Percentiles rank a stretch among this genome's conserved stretches.
phyloP scores from a whole-genome alignment of 2,113 vertebrate genomes.

The Pyrgilauda ruficollis region DNA sequence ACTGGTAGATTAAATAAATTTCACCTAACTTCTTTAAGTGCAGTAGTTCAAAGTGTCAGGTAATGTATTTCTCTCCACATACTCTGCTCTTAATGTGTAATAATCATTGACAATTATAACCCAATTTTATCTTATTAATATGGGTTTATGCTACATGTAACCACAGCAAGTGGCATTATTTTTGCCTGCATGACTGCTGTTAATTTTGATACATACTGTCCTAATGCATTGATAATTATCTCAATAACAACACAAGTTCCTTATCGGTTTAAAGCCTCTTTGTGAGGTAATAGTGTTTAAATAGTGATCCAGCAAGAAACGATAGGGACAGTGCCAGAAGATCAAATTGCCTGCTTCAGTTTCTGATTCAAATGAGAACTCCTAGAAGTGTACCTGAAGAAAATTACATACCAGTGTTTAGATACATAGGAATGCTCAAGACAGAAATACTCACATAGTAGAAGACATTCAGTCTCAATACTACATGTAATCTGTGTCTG shows the following conservation, averaged over 20 bases:
- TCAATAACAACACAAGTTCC: not conserved
- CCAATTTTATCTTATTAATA: not conserved
- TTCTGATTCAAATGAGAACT: constrained; percentile 32
- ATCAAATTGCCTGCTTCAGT: constrained; percentile 21
- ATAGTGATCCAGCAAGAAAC: not conserved
- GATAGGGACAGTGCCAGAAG: constrained; percentile 28
- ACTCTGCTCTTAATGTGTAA: not conserved
- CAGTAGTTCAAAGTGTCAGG: not conserved
- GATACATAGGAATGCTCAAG: not conserved
- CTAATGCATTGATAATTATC: not conserved
- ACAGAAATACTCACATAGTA: not conserved
- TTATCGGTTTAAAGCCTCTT: not conserved
- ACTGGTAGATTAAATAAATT: not conserved
- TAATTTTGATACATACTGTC: not conserved
- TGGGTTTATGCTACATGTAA: not conserved
- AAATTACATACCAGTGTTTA: not conserved
- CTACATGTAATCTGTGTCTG: not conserved
- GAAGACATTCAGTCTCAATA: not conserved
- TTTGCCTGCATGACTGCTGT: not conserved
- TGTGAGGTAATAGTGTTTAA: constrained; percentile 11
- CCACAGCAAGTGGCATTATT: not conserved
- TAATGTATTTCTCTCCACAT: not conserved
- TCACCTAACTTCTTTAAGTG: not conserved
- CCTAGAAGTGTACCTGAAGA: not conserved
- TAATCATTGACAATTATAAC: not conserved